These are phyloP conservation scores for Epinephelus coioides DNA, from an alignment of 2,797 vertebrate genomes.

Conservation along the genomic window DNA sequence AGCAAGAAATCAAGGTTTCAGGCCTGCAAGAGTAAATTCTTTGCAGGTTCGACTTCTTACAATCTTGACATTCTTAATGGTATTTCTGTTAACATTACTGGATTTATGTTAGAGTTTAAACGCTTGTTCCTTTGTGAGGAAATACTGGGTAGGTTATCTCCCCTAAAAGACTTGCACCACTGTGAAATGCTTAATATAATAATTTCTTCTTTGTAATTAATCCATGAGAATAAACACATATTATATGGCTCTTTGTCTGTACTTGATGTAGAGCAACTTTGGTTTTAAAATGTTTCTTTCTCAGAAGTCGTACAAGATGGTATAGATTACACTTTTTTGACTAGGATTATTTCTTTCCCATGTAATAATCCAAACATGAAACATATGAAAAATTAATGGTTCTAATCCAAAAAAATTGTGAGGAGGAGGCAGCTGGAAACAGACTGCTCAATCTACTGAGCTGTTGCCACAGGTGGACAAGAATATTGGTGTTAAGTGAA, in stretches of 20 bases:
- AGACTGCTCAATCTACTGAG: neutral
- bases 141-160: too few relatives aligned
- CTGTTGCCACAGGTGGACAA: conserved; percentile 27
- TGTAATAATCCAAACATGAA: neutral
- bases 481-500: conserved; percentile 7
- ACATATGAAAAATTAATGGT: neutral
- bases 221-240: too few relatives aligned
- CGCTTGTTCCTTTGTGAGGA: too few relatives aligned
- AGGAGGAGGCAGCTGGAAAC: neutral
- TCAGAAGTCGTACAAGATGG: neutral
- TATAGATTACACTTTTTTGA: neutral
- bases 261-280: neutral
- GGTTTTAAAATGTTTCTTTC: neutral
- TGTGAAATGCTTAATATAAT: neutral
- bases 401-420: neutral
- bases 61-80: neutral
- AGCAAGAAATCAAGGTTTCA: neutral
- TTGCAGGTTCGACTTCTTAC: neutral
- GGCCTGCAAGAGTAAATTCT: neutral
- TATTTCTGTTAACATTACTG: neutral
- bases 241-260: neutral
- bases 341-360: neutral
- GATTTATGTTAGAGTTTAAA: neutral
- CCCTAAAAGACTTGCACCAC: neutral
- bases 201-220: too few relatives aligned